Conservation (phyloP, 2,888 invertebrate genomes). For the Torymus texanus region DNA sequence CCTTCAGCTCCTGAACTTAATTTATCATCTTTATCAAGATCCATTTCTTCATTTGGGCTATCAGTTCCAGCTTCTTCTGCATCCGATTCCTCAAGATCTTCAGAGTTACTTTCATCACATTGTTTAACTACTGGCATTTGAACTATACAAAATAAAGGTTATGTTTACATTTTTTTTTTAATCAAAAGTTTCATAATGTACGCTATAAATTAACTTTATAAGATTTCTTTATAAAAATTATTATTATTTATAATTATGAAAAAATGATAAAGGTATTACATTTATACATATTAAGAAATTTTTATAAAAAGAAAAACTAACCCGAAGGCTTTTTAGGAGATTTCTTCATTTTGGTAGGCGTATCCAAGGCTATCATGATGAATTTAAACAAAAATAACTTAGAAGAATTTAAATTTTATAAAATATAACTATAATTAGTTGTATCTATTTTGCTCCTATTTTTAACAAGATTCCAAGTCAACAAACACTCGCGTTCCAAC, state of each 20-base stretch:
- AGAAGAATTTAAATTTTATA: too few relatives aligned
- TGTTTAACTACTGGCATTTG: slow-evolving; percentile 39
- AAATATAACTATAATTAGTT: too few relatives aligned
- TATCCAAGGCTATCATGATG: slow-evolving; percentile 46
- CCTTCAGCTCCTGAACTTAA: slow-evolving; percentile 50
- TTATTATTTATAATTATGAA: too few relatives aligned
- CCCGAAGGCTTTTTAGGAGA: slow-evolving; percentile 40
- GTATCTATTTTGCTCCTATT: too few relatives aligned
- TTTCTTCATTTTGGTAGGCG: slow-evolving; percentile 42
- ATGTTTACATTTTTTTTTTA: slow-evolving; percentile 36
- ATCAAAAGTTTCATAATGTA: not conserved
- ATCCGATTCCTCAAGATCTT: slow-evolving; percentile 47
- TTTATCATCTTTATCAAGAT: slow-evolving; percentile 34
- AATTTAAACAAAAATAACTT: not conserved
- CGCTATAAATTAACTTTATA: too few relatives aligned
- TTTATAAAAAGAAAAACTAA: slow-evolving; percentile 11
- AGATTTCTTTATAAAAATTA: too few relatives aligned
- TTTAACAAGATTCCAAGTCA: too few relatives aligned
- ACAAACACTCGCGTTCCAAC: too few relatives aligned
- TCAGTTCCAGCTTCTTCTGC: slow-evolving; percentile 51
- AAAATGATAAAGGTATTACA: too few relatives aligned
- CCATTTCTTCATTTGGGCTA: slow-evolving; percentile 52
- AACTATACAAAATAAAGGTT: slow-evolving; percentile 38
- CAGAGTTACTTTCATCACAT: slow-evolving; percentile 31
- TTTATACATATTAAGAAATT: not conserved